Evolutionary conservation across 1,140 invertebrate species (phyloP).

Genomic region (Drosophila arizonae): DNA sequence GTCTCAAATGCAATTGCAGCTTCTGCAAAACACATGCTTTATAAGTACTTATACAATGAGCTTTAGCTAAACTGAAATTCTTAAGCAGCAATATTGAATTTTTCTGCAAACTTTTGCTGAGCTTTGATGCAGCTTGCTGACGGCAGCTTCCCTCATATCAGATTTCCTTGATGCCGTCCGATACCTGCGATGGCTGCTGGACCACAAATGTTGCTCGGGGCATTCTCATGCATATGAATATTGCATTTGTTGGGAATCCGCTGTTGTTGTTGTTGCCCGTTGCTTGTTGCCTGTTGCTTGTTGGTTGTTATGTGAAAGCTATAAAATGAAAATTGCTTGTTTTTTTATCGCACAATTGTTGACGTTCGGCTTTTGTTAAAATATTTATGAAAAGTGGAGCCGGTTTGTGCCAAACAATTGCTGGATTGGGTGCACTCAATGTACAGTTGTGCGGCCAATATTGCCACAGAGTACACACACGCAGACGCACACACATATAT

Average conservation of each 20-base stretch:
- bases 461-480: constrained; percentile 7
- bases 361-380: constrained; percentile 49
- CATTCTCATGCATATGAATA: constrained; percentile 52
- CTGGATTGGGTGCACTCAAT: not conserved
- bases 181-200: too few relatives aligned
- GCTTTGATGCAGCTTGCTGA: too few relatives aligned
- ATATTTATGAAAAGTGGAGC: constrained; percentile 69
- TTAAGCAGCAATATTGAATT: too few relatives aligned
- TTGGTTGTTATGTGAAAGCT: constrained; percentile 45
- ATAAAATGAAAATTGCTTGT: constrained; percentile 55
- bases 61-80: too few relatives aligned
- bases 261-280: not conserved
- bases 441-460: constrained; percentile 20
- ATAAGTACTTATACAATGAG: too few relatives aligned
- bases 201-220: not conserved
- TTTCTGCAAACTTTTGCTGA: too few relatives aligned
- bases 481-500: not conserved
- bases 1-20: too few relatives aligned
- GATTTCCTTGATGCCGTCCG: not conserved
- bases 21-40: too few relatives aligned
- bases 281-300: constrained; percentile 24
- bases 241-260: constrained; percentile 27
- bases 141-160: too few relatives aligned
- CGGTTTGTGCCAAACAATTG: constrained; percentile 67
- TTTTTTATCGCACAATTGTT: constrained; percentile 37